Evolutionary conservation across 2,888 invertebrate genomes (phyloP), one percentile per base, ranked within the genome.

Genomic region (Entomobrya multifasciata): DNA sequence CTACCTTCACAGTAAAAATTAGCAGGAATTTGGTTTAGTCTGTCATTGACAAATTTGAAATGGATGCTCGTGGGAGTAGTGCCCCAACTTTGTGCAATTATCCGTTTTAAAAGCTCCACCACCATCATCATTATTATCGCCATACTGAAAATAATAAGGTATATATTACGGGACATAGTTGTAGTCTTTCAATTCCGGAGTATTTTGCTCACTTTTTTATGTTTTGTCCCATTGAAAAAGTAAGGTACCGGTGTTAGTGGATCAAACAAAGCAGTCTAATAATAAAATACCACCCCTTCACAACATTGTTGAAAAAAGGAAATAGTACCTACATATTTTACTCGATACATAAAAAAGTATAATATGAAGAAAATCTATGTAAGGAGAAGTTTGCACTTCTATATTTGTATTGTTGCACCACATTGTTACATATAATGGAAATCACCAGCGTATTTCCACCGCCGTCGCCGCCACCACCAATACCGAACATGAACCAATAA

Each of bases 351-450:
- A 17, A 20, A 65, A 27, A 15, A 4, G 27, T 62, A 30, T 62
- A n/a, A n/a, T n/a, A n/a, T n/a, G n/a, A n/a, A n/a, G n/a, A n/a
- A n/a, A n/a, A n/a, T n/a, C n/a, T n/a, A n/a, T n/a, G n/a, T n/a
- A n/a, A n/a, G n/a, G n/a, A n/a, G n/a, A n/a, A n/a, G n/a, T n/a
- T n/a, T n/a, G n/a, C n/a, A n/a, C n/a, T n/a, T n/a, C n/a, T n/a
- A n/a, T n/a, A n/a, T n/a, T n/a, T n/a, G 52, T 44, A 70, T 1
- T n/a, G 44, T 77, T 41, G 41, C n/a, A 62, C 70, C 41, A n/a
- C 77, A n/a, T n/a, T n/a, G n/a, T n/a, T n/a, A n/a, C n/a, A n/a
- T n/a, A 84, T 84, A 84, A 67, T 67, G 67, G 67, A 57, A 83
- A 79, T 17, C 15, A 44, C 22, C n/a, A n/a, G n/a, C n/a, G n/a